These are phyloP conservation scores for Pandemis corylana DNA, from an alignment of 2,888 invertebrate species.

Conservation along the genomic window DNA sequence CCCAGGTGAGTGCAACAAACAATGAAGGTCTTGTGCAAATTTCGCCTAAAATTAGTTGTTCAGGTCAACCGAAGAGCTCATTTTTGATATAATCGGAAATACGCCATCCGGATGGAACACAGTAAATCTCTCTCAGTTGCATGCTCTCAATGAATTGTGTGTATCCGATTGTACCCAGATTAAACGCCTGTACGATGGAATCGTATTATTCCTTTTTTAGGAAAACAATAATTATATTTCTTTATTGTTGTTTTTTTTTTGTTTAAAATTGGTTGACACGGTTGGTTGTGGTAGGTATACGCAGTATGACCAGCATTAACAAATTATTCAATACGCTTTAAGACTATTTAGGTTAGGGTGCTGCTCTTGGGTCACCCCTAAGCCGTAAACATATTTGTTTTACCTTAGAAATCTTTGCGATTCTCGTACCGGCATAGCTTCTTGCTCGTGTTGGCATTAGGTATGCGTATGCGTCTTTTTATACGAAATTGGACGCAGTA, in stretches of 20 bases:
- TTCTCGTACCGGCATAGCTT: no score
- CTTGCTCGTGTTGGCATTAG: no score
- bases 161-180: background rate
- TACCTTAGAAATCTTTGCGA: no score
- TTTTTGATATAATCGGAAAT: constrained; percentile 5
- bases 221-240: background rate
- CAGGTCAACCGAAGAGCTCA: constrained; percentile 1
- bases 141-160: constrained; percentile 37
- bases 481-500: no score
- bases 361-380: no score
- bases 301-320: no score
- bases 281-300: no score
- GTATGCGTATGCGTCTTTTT: no score
- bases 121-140: constrained; percentile 35
- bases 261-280: background rate
- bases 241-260: background rate
- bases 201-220: background rate
- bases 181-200: background rate
- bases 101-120: constrained; percentile 38
- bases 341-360: no score
- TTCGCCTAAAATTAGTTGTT: background rate
- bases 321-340: no score
- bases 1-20: constrained; percentile 85
- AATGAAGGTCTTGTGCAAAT: constrained; percentile 21
- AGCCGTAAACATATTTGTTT: no score